Base-by-base conservation (phyloP, 2,888 invertebrate species). In the Agrochola lychnidis region DNA sequence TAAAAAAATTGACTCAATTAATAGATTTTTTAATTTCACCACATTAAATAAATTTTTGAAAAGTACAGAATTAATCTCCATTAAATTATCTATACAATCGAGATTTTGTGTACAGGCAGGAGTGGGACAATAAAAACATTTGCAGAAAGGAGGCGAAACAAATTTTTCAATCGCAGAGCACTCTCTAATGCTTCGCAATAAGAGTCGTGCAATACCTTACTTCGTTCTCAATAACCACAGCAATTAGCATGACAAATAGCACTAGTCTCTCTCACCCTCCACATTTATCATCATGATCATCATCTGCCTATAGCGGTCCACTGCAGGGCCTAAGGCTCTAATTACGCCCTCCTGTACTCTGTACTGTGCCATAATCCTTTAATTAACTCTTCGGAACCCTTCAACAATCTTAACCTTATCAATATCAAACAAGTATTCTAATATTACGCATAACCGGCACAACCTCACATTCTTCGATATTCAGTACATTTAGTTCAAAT, bases 401-500 rank as follows among this genome's bases (percentile, higher is more conserved):
- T 53, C 53, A 22, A 53, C 22, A 22, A 9, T 53, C 9, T 53
- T n/a, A n/a, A 56, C 56, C n/a, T 4, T 2, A 57, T 7, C 30
- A 59, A 14, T 30, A 57, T 57, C 25, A 25, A 30, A 57, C 57
- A 57, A 57, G 57, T 57, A 25, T 25, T 57, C 12, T 57, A 57
- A 57, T 53, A n/a, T 6, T 4, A n/a, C 56, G 56, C n/a, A 56
- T 1, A 56, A 56, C n/a, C 56, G n/a, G 1, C 25, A 25, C 30
- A 1, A 36, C 22, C 73, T 64, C 66, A 10, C 30, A 48, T 63
- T n/a, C 57, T 12, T 22, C 45, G 45, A 48, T 51, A 70, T 42
- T 42, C 62, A 30, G 22, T 14, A 45, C n/a, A 14, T 40, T 22
- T 51, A 36, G 25, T 53, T 48, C 40, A 56, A 82, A 82, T 82